phyloP scores from a whole-genome alignment of 1,140 invertebrate genomes.

The Trichonephila clavipes region DNA sequence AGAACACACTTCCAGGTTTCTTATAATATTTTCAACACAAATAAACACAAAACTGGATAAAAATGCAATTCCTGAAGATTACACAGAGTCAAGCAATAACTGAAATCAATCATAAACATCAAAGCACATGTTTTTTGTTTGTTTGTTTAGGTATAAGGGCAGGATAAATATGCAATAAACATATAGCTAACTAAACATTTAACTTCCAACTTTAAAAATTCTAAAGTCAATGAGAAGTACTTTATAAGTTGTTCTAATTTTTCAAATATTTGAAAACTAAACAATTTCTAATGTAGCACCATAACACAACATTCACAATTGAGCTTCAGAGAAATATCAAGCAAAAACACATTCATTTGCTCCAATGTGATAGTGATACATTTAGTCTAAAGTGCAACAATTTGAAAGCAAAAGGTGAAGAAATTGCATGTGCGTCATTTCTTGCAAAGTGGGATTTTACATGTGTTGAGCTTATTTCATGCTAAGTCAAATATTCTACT shows the following conservation, averaged over 20 bases:
- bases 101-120: slow-evolving; percentile 8
- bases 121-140: slow-evolving; percentile 14
- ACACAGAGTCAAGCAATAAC: neutral
- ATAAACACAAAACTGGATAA: slow-evolving; percentile 36
- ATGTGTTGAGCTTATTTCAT: neutral
- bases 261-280: slow-evolving; percentile 35
- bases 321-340: slow-evolving; percentile 51
- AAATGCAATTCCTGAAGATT: slow-evolving; percentile 28
- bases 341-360: slow-evolving; percentile 59
- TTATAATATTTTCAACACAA: neutral
- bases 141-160: slow-evolving; percentile 27
- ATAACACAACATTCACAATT: slow-evolving; percentile 69
- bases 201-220: slow-evolving; percentile 46
- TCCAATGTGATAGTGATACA: slow-evolving; percentile 13
- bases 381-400: slow-evolving; percentile 57
- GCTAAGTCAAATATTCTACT: neutral
- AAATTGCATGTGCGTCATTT: slow-evolving; percentile 7
- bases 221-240: neutral
- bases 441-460: slow-evolving; percentile 7
- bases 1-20: slow-evolving; percentile 63
- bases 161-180: slow-evolving; percentile 71
- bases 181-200: slow-evolving; percentile 52
- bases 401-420: slow-evolving; percentile 62
- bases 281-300: slow-evolving; percentile 64
- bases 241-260: slow-evolving; percentile 41